Conservation (phyloP, 2,113 vertebrate genomes). For the Brachypodius melanocephalos region DNA sequence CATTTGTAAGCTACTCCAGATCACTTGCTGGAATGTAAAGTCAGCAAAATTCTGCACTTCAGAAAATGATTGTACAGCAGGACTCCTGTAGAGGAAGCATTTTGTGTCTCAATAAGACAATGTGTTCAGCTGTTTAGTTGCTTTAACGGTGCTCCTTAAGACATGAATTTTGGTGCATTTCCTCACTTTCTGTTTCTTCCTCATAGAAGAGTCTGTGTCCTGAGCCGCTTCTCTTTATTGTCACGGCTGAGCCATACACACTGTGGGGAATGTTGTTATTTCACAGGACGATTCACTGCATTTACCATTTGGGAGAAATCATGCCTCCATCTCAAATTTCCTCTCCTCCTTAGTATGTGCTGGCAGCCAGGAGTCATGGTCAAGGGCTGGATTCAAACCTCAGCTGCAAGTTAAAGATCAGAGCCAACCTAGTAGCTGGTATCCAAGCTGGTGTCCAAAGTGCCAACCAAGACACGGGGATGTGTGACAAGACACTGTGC, state of each 20-base stretch:
- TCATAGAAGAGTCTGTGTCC: background rate
- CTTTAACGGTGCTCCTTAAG: background rate
- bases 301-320: background rate
- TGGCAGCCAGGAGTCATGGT: background rate
- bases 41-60: slow-evolving; percentile 44
- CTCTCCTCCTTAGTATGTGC: background rate
- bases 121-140: background rate
- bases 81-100: slow-evolving; percentile 32
- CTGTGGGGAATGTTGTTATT: background rate
- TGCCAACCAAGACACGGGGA: fast-evolving
- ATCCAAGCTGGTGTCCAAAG: background rate
- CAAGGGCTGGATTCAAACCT: background rate
- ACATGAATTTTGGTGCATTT: background rate
- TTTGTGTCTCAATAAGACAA: slow-evolving; percentile 4
- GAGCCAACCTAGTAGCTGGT: background rate
- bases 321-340: background rate
- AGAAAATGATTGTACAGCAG: background rate
- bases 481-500: background rate
- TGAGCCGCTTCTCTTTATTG: background rate
- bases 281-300: background rate
- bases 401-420: background rate
- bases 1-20: slow-evolving; percentile 47
- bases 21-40: slow-evolving; percentile 36
- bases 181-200: background rate
- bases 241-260: background rate